phyloP scores from a whole-genome alignment of 2,113 vertebrate genomes.

The Cichladusa arquata region DNA sequence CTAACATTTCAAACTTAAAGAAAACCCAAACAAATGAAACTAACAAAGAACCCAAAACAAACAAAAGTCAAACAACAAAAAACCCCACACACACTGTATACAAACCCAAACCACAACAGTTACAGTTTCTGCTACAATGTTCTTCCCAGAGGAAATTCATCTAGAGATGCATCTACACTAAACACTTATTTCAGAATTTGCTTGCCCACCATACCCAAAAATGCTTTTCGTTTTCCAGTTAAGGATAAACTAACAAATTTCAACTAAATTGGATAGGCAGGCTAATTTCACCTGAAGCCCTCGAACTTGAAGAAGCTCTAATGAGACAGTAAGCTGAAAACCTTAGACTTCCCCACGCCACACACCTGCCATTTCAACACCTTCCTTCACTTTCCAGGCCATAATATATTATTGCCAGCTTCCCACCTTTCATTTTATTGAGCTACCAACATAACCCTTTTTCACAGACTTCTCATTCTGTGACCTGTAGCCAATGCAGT shows the following conservation, averaged over 20 bases:
- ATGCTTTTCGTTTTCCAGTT: not conserved
- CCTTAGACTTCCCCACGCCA: not conserved
- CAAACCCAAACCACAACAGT: not conserved
- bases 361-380: not conserved
- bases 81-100: accelerated
- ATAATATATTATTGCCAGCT: not conserved
- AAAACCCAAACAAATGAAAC: not conserved
- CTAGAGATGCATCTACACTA: not conserved
- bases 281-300: not conserved
- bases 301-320: not conserved
- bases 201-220: not conserved
- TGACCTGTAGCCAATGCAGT: not conserved
- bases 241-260: not conserved
- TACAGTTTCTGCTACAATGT: not conserved
- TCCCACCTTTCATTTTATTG: not conserved
- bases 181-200: not conserved
- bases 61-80: not conserved
- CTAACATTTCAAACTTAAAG: not conserved
- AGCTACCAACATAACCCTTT: not conserved
- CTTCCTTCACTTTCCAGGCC: not conserved
- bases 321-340: not conserved
- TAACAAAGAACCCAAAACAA: not conserved
- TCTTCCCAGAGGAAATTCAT: not conserved
- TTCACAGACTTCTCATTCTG: not conserved
- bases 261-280: not conserved